Base-by-base conservation (phyloP, 2,113 vertebrate genomes). In the Isichthys henryi region DNA sequence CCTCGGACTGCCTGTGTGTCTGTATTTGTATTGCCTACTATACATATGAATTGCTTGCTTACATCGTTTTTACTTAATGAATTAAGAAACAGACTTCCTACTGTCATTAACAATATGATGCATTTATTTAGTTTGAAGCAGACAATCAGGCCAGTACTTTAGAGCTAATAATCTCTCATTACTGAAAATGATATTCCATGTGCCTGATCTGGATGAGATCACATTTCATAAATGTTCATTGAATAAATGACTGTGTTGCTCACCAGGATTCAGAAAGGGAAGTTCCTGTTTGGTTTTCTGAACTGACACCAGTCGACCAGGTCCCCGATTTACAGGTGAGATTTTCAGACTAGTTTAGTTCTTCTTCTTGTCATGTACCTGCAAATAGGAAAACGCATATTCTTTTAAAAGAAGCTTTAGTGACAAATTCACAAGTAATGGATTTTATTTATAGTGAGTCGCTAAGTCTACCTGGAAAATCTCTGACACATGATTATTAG, bases 271-370 rank as follows among this genome's bases (percentile, higher is more conserved):
- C 96, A 1, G 95, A 97, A 52, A 93, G 95, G 92, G 95, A 96
- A 70, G 95, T 97, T 87, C 96, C 97, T 77, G 96, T 97, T 91
- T 98, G 98, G 98, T 94, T 99, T 31, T 97, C 97, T 39, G 96
- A 97, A 91, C 94, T 98, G 91, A 95, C 95, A 35, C 94, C 97
- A 66, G 95, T 90, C 0, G 97, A 98, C 83, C 95, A 95, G 9
- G 95, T 96, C 46, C 88, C 93, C 52, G 95, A 96, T 88, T 91
- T 96, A 23, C 95, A 96, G 94, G 98, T 98, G 93, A 96, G 95
- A 88, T 90, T 53, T 39, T 66, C n/a, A 82, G 23, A 89, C 56
- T 45, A 52, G 48, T 45, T 21, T 31, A 17, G 46, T 49, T 3
- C 45, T 8, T 31, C 17, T 86, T 86, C 46, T 86, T 48, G 10